Evolutionary conservation across 2,113 vertebrate species (phyloP), one percentile per base, ranked within the genome.

Genomic region (Scalopus aquaticus): DNA sequence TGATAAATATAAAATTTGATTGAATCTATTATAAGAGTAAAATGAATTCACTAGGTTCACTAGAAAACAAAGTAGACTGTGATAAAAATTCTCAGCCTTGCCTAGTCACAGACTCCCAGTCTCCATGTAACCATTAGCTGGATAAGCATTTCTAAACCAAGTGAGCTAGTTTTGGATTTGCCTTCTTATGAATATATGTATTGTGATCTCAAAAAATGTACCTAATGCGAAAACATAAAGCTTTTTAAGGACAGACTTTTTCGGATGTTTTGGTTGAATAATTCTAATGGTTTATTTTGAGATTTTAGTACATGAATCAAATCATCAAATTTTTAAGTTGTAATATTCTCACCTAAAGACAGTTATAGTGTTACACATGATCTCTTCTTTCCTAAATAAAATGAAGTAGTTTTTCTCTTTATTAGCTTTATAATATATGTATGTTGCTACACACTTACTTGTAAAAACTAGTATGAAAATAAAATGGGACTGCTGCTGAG

Each of bases 1-100:
- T 88, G 94, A 97, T 97, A 97, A 96, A 96, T 97, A 74, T 93
- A 83, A 97, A 97, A 87, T 88, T 51, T 92, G 84, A 93, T 69
- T 96, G n/a, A 46, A 95, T 96, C 28, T 94, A n/a, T 96, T 93
- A 70, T 80, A 74, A 92, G 46, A 95, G 37, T 78, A 64, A 88
- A 72, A 88, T 92, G 72, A 72, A 54, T 54, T 54, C 4, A 54
- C 51, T 54, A 54, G 51, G 19, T 85, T 97, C 90, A 95, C 56
- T 85, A 46, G 12, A 65, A 92, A 73, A 82, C 77, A 74, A 88
- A 19, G 42, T 54, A 39, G 54, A 69, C 60, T 62, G 49, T 83
- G 64, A 67, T 70, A 87, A 91, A 69, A 90, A 69, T 56, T 85
- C 3, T 84, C 51, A 12, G 12, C 10, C 44, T 88, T 6, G 10